phyloP scores from a whole-genome alignment of 2,113 vertebrate genomes.

The Lipophrys pholis region DNA sequence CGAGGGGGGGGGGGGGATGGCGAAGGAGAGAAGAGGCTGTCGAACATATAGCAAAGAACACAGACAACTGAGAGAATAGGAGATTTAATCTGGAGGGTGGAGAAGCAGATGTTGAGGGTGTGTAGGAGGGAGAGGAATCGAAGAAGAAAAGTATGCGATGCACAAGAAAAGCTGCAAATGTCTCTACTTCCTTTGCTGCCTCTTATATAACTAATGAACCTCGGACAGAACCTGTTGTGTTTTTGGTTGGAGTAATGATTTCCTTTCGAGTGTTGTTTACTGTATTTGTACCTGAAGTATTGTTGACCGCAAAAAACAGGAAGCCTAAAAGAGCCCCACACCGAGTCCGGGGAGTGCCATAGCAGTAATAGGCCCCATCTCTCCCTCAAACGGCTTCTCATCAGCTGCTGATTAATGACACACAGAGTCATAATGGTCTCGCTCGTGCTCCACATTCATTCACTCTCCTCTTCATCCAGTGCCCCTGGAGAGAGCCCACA shows the following conservation, averaged over 20 bases:
- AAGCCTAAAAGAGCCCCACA: conserved; percentile 44
- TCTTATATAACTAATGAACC: conserved; percentile 31
- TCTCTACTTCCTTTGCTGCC: conserved; percentile 8
- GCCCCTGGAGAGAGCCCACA: conserved; percentile 64
- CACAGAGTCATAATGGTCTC: conserved; percentile 67
- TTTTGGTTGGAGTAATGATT: conserved; percentile 40
- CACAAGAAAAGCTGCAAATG: conserved; percentile 28
- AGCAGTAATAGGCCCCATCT: conserved; percentile 66
- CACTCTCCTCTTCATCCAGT: conserved; percentile 62
- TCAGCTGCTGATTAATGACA: conserved; percentile 79
- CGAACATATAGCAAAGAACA: conserved; percentile 62
- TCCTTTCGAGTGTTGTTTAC: conserved; percentile 57
- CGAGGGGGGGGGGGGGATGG: conserved; percentile 15
- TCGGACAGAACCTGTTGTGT: conserved; percentile 5
- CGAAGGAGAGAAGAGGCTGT: conserved; percentile 38
- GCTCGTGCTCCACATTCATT: conserved; percentile 63
- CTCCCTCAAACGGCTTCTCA: conserved; percentile 70
- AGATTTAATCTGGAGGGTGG: conserved; percentile 57
- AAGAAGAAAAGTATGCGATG: conserved; percentile 24
- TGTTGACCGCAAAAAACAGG: conserved; percentile 64
- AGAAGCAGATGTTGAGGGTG: conserved; percentile 22
- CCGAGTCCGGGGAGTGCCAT: conserved; percentile 60
- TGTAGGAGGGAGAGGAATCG: conserved; percentile 25
- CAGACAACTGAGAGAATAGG: conserved; percentile 57
- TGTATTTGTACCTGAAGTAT: conserved; percentile 47